A percentile compares a stretch with the other conserved stretches of the same genome.
Conservation (phyloP, 2,113 vertebrate species). For the Upupa epops region DNA sequence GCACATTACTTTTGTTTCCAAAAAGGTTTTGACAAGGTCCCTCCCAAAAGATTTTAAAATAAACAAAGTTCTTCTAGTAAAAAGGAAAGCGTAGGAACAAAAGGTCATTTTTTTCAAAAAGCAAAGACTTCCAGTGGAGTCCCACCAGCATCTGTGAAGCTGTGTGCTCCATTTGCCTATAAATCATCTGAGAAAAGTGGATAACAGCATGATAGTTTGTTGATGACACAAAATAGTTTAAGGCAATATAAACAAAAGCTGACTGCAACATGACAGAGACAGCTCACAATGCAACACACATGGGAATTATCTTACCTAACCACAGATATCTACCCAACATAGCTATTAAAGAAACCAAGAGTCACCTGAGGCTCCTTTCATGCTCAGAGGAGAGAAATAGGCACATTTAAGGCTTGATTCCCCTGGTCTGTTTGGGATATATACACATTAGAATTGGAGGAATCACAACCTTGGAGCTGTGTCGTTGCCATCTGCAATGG, state of each 20-base stretch:
- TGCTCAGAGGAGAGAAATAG: background rate
- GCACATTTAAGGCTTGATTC: background rate
- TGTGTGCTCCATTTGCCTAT: background rate
- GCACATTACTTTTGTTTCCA: background rate
- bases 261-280: background rate
- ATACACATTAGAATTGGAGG: background rate
- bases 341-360: background rate
- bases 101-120: background rate
- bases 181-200: background rate
- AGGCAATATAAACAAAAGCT: background rate
- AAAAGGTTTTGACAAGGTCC: background rate
- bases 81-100: background rate
- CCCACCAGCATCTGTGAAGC: background rate
- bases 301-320: background rate
- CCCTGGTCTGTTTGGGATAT: background rate
- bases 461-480: background rate
- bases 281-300: accelerated
- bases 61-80: background rate
- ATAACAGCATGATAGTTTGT: background rate
- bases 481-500: background rate
- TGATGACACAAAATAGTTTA: background rate
- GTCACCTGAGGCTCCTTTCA: background rate
- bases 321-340: background rate
- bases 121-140: background rate
- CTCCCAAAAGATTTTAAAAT: background rate